Evolutionary conservation across 2,888 invertebrate species (phyloP).

Genomic region (Habrosyne pyritoides): DNA sequence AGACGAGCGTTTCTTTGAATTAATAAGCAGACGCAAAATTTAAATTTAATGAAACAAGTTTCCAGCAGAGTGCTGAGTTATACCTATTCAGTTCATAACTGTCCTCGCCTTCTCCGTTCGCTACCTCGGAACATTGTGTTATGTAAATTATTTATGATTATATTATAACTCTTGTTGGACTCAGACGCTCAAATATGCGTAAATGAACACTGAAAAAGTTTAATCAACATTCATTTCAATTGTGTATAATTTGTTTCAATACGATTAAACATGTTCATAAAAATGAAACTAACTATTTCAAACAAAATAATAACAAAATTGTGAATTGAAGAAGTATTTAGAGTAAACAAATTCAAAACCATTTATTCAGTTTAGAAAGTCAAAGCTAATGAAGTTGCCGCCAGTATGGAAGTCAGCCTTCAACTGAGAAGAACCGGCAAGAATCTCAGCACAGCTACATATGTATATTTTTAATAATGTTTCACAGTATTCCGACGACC

Average conservation of each 20-base stretch:
- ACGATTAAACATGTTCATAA: background rate
- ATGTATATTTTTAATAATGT: no score
- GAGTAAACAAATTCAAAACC: no score
- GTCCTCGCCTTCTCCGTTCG: conserved; percentile 42
- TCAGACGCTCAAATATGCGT: background rate
- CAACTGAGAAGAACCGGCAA: no score
- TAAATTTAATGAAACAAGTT: conserved; percentile 79
- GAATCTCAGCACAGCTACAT: no score
- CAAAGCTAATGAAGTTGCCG: no score
- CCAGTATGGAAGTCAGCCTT: no score
- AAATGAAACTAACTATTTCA: background rate
- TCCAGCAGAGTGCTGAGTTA: conserved; percentile 54
- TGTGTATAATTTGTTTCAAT: background rate
- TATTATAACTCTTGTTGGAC: conserved; percentile 15
- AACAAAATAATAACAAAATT: no score
- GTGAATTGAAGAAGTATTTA: no score
- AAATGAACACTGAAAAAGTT: conserved; percentile 8
- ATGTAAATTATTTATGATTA: conserved; percentile 48
- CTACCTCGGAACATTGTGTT: conserved; percentile 50
- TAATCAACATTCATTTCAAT: background rate
- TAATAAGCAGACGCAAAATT: conserved; percentile 74
- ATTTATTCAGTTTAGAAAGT: no score
- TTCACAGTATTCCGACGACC: no score
- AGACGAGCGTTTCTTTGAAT: conserved; percentile 67
- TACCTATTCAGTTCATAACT: conserved; percentile 54